Conservation (phyloP, 92 coral and sea anemone species). For the Nematostella vectensis region DNA sequence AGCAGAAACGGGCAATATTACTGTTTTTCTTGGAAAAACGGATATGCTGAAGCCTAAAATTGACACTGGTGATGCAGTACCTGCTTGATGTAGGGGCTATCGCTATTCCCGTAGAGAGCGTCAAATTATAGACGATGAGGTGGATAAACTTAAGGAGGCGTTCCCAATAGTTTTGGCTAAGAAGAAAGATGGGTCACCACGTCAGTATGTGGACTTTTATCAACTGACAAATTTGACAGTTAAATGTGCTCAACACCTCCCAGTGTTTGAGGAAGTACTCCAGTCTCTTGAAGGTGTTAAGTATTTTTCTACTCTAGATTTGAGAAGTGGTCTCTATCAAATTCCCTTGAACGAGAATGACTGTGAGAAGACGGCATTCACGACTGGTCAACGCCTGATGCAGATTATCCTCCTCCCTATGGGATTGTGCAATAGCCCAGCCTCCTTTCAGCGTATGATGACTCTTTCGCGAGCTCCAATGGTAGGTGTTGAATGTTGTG, state of each 20-base stretch:
- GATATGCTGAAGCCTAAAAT: constrained; percentile 1
- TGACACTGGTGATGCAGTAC: constrained; percentile 2
- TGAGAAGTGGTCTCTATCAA: constrained; percentile 13
- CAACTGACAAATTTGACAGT: no score
- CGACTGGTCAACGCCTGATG: constrained; percentile 4
- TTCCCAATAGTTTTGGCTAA: no score
- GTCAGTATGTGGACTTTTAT: no score
- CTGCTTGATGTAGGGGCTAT: constrained; percentile 3
- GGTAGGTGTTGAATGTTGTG: constrained; percentile 5
- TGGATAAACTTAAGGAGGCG: neutral
- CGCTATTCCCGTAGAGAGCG: constrained; percentile 3
- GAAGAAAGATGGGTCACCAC: no score
- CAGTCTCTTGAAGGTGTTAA: constrained; percentile 2
- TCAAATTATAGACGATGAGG: neutral
- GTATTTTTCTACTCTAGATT: constrained; percentile 4
- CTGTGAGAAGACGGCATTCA: constrained; percentile 7
- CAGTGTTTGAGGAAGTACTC: neutral
- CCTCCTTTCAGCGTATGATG: constrained; percentile 11
- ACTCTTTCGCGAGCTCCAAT: neutral
- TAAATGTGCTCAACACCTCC: neutral
- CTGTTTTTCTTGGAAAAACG: constrained; percentile 6
- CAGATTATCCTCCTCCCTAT: constrained; percentile 1
- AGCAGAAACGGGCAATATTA: no score
- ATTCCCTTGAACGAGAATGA: constrained; percentile 5
- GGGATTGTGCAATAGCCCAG: constrained; percentile 12